phyloP scores from a whole-genome alignment of 2,113 vertebrate species.

The Chloropsis cyanopogon region DNA sequence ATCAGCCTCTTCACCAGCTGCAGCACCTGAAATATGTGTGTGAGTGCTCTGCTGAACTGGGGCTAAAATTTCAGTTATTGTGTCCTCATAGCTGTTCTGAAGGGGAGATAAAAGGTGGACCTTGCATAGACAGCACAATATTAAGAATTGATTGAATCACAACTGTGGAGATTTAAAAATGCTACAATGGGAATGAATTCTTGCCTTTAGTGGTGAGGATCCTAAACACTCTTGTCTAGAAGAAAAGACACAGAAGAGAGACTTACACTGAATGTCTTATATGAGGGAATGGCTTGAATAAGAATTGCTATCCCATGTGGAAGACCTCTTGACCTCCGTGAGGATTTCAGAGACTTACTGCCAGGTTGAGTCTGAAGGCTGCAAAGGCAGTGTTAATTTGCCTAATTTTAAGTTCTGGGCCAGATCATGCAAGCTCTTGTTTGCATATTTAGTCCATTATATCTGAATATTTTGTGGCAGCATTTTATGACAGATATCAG shows the following conservation, averaged over 20 bases:
- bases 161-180: neutral
- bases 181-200: neutral
- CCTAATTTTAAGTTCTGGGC: neutral
- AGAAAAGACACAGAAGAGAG: neutral
- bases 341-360: neutral
- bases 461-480: neutral
- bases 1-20: neutral
- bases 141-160: neutral
- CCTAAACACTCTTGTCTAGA: neutral
- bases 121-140: accelerated
- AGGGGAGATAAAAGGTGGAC: neutral
- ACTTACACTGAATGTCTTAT: neutral
- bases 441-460: neutral
- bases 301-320: neutral
- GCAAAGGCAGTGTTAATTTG: neutral
- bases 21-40: neutral
- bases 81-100: neutral
- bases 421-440: neutral
- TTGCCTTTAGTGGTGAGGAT: neutral
- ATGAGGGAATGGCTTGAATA: slow-evolving; percentile 3
- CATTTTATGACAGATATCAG: neutral
- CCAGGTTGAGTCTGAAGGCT: neutral
- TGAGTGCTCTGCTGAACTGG: neutral
- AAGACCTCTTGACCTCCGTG: neutral
- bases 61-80: neutral